Conservation (phyloP, 2,888 invertebrate genomes). For the Mycalesis mineus region DNA sequence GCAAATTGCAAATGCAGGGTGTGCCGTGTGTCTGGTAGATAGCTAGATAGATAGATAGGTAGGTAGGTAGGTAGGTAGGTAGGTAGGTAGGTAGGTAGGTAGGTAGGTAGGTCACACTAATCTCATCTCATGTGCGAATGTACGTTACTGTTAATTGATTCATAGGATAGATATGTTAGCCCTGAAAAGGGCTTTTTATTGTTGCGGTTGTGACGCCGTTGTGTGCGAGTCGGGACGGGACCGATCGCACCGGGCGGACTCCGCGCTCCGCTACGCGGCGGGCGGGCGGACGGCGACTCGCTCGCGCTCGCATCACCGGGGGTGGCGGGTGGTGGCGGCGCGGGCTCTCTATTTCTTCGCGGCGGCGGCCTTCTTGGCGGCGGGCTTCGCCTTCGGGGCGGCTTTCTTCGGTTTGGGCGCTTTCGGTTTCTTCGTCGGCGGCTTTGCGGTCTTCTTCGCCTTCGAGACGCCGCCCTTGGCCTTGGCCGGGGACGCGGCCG, state of each 20-base stretch:
- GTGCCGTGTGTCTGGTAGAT: not conserved
- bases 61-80: not conserved
- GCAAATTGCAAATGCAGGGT: not conserved
- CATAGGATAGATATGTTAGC: not conserved
- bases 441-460: slow-evolving; percentile 48
- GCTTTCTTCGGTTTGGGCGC: slow-evolving; percentile 43
- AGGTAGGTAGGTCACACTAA: not conserved
- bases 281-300: not conserved
- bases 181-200: not conserved
- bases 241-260: not conserved
- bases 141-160: not conserved
- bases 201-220: not conserved
- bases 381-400: slow-evolving; percentile 31
- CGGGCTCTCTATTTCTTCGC: slow-evolving; percentile 33
- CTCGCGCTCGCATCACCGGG: not conserved
- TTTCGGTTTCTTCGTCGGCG: slow-evolving; percentile 53
- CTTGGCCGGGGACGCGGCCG: slow-evolving; percentile 33
- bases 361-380: slow-evolving; percentile 32
- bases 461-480: slow-evolving; percentile 40
- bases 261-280: not conserved
- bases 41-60: not conserved
- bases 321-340: not conserved
- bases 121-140: not conserved
- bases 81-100: not conserved
- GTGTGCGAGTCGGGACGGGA: too few species aligned